phyloP scores from a whole-genome alignment of 2,797 vertebrate species.

The Acestrorhynchus altus region DNA sequence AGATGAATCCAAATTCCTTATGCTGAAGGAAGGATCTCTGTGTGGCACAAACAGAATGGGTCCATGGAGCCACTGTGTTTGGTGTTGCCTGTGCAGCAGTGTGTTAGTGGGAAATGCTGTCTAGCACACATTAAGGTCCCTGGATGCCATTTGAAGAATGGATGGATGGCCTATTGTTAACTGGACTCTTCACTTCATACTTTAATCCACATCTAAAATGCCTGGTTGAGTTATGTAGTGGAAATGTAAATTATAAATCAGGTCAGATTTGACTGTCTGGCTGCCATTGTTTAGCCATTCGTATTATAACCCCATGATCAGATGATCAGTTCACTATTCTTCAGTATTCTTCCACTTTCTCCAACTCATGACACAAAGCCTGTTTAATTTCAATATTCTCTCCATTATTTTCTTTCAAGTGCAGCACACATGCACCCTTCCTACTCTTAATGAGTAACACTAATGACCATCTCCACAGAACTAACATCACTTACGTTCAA shows the following conservation, averaged over 20 bases:
- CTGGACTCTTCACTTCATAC: background rate
- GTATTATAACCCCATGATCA: conserved; percentile 35
- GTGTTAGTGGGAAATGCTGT: too few species aligned
- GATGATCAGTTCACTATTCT: conserved; percentile 36
- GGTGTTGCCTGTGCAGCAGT: too few species aligned
- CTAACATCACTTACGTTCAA: background rate
- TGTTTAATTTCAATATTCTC: background rate
- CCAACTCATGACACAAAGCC: background rate
- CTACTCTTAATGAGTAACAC: conserved; percentile 26
- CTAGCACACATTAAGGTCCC: too few species aligned
- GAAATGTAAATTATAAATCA: conserved; percentile 23
- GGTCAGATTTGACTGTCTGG: conserved; percentile 12
- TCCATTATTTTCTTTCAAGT: conserved; percentile 3
- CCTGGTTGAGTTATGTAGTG: background rate
- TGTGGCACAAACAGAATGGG: too few species aligned
- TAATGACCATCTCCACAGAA: conserved; percentile 22
- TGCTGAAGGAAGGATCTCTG: too few species aligned
- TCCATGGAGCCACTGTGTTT: too few species aligned
- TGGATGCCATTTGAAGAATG: too few species aligned
- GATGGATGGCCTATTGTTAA: too few species aligned
- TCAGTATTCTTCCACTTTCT: too few species aligned
- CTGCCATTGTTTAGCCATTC: conserved; percentile 10
- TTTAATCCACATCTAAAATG: background rate
- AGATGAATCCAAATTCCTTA: too few species aligned
- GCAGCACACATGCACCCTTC: conserved; percentile 14